phyloP scores from a whole-genome alignment of 2,113 vertebrate genomes.

The Cinclus mexicanus region DNA sequence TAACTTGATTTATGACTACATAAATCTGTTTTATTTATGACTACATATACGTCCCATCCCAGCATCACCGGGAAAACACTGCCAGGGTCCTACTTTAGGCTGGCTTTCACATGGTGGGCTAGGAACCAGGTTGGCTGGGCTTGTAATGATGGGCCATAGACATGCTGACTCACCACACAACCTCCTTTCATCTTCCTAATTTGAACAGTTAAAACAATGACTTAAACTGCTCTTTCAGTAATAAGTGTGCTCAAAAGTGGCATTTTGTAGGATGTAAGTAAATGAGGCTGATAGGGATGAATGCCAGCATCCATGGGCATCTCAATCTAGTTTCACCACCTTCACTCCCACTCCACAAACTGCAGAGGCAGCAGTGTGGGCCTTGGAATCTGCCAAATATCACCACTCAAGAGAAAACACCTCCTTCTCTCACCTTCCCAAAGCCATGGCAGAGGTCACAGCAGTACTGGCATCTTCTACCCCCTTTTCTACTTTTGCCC shows the following conservation, averaged over 20 bases:
- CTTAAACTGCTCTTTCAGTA: neutral
- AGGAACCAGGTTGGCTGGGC: neutral
- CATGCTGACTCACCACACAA: rapidly evolving
- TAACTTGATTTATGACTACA: neutral
- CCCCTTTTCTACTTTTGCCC: neutral
- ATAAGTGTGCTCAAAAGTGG: neutral
- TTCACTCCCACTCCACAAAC: neutral
- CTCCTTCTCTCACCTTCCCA: neutral
- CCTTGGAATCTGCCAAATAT: neutral
- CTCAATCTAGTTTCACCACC: neutral
- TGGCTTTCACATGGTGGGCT: neutral
- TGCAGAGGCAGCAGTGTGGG: neutral
- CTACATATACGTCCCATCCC: rapidly evolving
- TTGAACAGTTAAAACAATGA: neutral
- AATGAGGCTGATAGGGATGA: neutral
- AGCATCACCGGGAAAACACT: neutral
- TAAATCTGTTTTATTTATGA: neutral
- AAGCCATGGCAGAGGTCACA: neutral
- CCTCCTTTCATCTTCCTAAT: neutral
- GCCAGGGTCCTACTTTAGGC: neutral
- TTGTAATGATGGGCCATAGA: neutral
- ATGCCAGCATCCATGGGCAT: neutral
- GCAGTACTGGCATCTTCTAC: neutral
- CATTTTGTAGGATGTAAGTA: neutral
- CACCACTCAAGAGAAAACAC: neutral